Evolutionary conservation across 2,888 invertebrate species (phyloP).

Genomic region (Dryomyza anilis): DNA sequence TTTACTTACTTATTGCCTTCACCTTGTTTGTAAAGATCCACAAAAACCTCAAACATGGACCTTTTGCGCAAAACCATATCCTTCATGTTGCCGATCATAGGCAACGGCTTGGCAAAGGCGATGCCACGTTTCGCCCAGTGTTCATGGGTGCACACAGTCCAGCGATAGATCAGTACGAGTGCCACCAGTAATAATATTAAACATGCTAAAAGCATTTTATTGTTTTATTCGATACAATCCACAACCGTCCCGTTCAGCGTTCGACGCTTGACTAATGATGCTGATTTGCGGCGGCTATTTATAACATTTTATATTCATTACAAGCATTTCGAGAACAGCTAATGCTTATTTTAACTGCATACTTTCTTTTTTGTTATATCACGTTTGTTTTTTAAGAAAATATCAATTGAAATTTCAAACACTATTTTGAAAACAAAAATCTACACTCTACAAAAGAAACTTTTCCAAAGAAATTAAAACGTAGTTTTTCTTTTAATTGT

Average conservation of each 20-base stretch:
- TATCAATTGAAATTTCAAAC: too few relatives aligned
- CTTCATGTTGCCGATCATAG: conserved; percentile 44
- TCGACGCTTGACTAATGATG: background rate
- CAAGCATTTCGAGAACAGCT: too few relatives aligned
- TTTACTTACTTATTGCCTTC: too few relatives aligned
- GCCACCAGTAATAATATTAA: conserved; percentile 34
- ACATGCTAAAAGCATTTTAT: conserved; percentile 45
- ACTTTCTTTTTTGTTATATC: too few relatives aligned
- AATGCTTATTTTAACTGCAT: too few relatives aligned
- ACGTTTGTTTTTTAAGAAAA: too few relatives aligned
- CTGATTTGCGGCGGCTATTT: background rate
- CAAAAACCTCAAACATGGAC: conserved; percentile 62
- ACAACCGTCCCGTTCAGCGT: background rate
- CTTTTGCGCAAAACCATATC: conserved; percentile 53
- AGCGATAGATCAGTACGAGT: conserved; percentile 44
- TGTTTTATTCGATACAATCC: background rate
- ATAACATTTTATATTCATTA: background rate
- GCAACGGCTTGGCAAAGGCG: conserved; percentile 37
- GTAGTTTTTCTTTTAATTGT: too few relatives aligned
- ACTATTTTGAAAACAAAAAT: too few relatives aligned
- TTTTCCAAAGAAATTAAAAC: too few relatives aligned
- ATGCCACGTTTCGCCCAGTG: conserved; percentile 46
- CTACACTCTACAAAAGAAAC: too few relatives aligned
- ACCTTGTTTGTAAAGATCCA: conserved; percentile 61
- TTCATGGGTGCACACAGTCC: conserved; percentile 41